Conservation (phyloP, 2,113 vertebrate species). For the Hepsetus odoe region DNA sequence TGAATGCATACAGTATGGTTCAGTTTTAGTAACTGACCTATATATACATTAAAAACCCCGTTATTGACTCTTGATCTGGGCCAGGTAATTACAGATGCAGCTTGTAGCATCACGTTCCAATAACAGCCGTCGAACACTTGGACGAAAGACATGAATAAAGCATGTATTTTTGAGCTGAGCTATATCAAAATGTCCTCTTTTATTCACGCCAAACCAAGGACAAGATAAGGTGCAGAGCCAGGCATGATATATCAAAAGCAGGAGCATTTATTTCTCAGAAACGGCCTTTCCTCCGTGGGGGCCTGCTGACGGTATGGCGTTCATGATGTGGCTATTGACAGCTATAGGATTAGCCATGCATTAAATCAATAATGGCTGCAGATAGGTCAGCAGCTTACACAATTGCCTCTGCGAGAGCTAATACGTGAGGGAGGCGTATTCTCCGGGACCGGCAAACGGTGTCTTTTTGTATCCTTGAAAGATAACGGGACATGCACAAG, state of each 20-base stretch:
- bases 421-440: background rate
- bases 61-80: no score
- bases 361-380: slow-evolving; percentile 71
- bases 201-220: background rate
- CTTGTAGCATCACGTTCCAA: background rate
- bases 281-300: background rate
- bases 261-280: background rate
- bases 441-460: background rate
- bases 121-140: background rate
- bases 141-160: background rate
- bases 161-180: background rate
- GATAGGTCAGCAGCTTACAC: slow-evolving; percentile 50
- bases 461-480: slow-evolving; percentile 3
- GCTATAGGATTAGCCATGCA: slow-evolving; percentile 65
- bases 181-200: background rate
- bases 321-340: slow-evolving; percentile 46
- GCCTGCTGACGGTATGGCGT: background rate
- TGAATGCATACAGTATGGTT: background rate
- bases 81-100: no score
- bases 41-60: background rate
- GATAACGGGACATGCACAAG: background rate
- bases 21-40: no score
- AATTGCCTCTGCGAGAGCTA: slow-evolving; percentile 50
- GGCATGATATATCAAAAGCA: background rate
- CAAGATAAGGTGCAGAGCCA: background rate